Conservation (phyloP, 2,113 vertebrate genomes). For the Cynopterus brachyotis region DNA sequence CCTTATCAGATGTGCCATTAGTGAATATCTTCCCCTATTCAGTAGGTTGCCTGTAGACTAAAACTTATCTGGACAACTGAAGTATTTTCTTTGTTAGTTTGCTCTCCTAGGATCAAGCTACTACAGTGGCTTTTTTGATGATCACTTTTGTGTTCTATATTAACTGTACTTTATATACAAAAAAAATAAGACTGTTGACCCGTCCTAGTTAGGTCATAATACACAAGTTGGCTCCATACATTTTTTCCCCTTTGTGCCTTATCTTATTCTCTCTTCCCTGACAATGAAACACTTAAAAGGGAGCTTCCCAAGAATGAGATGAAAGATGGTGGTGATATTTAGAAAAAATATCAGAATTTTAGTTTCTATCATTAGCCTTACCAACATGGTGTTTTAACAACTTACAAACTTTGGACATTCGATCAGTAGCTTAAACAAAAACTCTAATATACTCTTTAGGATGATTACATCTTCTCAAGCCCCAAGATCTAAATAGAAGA, state of each 20-base stretch:
- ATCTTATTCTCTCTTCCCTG: background rate
- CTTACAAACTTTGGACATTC: background rate
- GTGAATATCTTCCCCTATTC: too few relatives aligned
- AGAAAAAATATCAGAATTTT: background rate
- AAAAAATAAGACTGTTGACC: background rate
- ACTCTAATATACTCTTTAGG: background rate
- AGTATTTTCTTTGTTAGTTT: background rate
- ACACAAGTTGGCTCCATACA: background rate
- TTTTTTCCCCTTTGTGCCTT: background rate
- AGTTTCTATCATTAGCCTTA: background rate
- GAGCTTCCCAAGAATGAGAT: background rate
- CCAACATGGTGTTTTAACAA: background rate
- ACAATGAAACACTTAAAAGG: background rate
- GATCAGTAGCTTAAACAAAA: background rate
- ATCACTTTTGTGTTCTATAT: background rate
- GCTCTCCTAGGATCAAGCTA: background rate
- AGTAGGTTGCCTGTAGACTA: background rate
- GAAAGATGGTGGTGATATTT: background rate
- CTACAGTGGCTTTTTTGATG: background rate
- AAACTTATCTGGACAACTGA: background rate
- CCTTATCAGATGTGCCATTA: too few relatives aligned
- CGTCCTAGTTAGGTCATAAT: background rate
- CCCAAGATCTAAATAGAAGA: background rate
- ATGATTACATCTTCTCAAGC: slow-evolving; percentile 4
- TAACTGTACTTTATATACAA: background rate